Evolutionary conservation across 1,140 invertebrate genomes (phyloP), one percentile per base, ranked within the genome.

Genomic region (Octopus sinensis): DNA sequence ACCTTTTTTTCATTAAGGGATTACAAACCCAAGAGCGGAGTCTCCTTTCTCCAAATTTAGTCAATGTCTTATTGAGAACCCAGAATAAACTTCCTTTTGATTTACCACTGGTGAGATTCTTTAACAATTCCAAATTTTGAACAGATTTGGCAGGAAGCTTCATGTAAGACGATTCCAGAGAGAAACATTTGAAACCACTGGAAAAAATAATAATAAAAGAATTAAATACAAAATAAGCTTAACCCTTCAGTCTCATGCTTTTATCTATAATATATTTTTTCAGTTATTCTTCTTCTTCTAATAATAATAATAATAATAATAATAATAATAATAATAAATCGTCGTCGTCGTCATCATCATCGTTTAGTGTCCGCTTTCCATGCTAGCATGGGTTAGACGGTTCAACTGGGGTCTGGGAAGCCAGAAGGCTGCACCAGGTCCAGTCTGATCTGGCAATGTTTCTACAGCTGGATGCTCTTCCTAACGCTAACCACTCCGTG

Each of bases 11-110:
- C 53, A 87, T 81, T n/a, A 91, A 82, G 13, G 91, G 91, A 53
- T 89, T 87, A n/a, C 87, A 76, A n/a, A 92, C 78, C 91, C 91
- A 92, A 5, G 84, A 82, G n/a, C 86, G 85, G 4, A 92, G 84
- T 54, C 91, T 80, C 76, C 91, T 85, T 54, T 82, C 80, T 6
- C 91, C 91, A 88, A 89, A 88, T 82, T 88, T 90, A 10, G 91
- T 91, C 23, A 85, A 83, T 3, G 91, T 91, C 54, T 89, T 88
- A 82, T 92, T 89, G 13, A 92, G 80, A 13, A 89, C 84, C 88
- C 88, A 89, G 79, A 88, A 90, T 54, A 92, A 83, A 52, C 88
- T 91, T 51, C 88, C 89, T 83, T 85, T 86, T 73, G 87, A 86
- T 52, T 81, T 80, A 9, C 86, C 86, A 85, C 88, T 86, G 9